Conservation (phyloP, 1,140 invertebrate genomes). For the Hylyphantes graminicola region DNA sequence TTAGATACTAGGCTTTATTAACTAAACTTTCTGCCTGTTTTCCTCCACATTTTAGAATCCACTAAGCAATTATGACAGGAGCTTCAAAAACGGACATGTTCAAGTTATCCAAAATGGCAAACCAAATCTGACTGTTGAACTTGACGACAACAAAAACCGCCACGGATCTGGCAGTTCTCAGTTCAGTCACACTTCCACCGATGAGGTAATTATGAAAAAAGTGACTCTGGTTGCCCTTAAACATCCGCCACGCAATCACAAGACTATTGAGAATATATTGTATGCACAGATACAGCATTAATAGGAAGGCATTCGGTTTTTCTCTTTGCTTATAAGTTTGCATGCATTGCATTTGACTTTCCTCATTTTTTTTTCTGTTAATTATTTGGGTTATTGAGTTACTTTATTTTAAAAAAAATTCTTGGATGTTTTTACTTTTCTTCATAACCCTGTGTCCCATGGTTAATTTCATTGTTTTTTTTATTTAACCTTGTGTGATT, state of each 20-base stretch:
- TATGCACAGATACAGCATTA: conserved; percentile 16
- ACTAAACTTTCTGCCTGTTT: neutral
- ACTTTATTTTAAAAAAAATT: neutral
- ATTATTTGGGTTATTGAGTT: neutral
- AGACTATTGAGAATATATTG: conserved; percentile 21
- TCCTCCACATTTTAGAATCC: conserved; percentile 36
- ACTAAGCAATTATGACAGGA: conserved; percentile 49
- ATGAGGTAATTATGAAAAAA: conserved; percentile 44
- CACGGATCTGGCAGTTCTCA: conserved; percentile 56
- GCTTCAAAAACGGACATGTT: conserved; percentile 44
- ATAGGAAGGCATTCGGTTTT: neutral
- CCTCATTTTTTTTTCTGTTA: neutral
- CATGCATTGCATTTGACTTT: neutral
- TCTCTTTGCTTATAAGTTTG: neutral
- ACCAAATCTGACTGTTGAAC: conserved; percentile 13
- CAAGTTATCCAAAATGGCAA: conserved; percentile 28
- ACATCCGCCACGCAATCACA: neutral
- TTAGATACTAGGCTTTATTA: neutral
- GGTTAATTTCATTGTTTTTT: neutral
- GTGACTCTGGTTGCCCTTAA: neutral
- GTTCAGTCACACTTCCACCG: conserved; percentile 39
- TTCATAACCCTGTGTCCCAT: neutral
- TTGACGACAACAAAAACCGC: conserved; percentile 48
- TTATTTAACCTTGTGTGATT: neutral
- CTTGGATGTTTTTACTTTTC: neutral